A percentile compares a stretch with the other conserved stretches of the same genome.
Conservation (phyloP, 2,797 vertebrate species). For the Spheniscus humboldti region DNA sequence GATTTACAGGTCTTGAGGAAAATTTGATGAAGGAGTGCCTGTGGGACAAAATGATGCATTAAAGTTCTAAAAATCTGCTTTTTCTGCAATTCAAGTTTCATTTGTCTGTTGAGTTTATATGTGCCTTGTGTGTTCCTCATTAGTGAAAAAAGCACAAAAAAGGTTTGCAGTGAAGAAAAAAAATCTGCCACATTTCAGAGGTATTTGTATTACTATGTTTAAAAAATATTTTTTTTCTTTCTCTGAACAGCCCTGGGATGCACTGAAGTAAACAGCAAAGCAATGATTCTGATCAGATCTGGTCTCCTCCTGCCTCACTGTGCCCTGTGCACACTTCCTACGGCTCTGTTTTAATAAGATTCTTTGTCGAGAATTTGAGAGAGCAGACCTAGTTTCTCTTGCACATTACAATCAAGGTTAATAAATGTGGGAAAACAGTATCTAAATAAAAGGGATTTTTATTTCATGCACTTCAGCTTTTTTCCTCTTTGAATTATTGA, state of each 20-base stretch:
- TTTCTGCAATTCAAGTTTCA: not conserved
- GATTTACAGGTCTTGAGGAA: not conserved
- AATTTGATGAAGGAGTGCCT: not conserved
- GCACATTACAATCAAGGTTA: not conserved
- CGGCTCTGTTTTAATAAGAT: not conserved
- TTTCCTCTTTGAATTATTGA: not conserved
- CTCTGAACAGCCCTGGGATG: not conserved
- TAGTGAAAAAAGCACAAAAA: not conserved
- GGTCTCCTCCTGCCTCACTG: not conserved
- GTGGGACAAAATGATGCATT: not conserved
- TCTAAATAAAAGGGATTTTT: not conserved
- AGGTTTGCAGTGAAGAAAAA: not conserved
- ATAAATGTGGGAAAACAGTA: not conserved
- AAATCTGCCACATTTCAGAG: not conserved
- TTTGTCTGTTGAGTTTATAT: not conserved
- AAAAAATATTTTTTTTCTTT: not conserved
- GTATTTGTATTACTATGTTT: not conserved
- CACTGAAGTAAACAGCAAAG: not conserved
- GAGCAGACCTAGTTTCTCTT: not conserved
- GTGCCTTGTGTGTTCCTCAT: not conserved
- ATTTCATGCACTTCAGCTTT: not conserved
- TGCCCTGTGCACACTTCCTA: not conserved
- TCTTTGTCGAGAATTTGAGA: not conserved
- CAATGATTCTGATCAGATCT: not conserved
- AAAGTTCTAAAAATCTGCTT: not conserved